Conservation (phyloP, 2,888 invertebrate species). For the Eumerus sabulonum region DNA sequence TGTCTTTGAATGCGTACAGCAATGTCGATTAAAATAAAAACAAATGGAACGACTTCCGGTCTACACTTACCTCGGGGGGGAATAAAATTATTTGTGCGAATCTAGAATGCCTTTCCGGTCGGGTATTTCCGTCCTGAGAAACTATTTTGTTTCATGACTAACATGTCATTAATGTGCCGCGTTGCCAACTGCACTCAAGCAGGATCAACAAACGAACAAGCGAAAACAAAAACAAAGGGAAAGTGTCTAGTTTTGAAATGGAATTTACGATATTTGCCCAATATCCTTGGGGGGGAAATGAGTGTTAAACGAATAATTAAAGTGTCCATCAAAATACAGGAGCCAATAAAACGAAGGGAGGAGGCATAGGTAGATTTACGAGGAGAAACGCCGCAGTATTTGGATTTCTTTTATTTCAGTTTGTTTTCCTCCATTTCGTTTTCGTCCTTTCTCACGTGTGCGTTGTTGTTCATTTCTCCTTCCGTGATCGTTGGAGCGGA, state of each 20-base stretch:
- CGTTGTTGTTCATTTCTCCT: too few relatives aligned
- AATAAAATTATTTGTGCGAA: too few relatives aligned
- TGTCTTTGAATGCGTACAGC: not conserved
- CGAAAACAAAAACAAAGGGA: too few relatives aligned
- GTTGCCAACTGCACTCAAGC: too few relatives aligned
- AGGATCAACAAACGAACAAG: too few relatives aligned
- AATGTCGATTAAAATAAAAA: constrained; percentile 48
- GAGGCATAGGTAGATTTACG: too few relatives aligned
- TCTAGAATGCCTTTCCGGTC: too few relatives aligned
- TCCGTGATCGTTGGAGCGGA: too few relatives aligned
- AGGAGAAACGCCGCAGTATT: constrained; percentile 33
- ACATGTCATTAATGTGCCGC: too few relatives aligned
- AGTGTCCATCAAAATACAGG: constrained; percentile 59
- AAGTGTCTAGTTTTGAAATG: constrained; percentile 12
- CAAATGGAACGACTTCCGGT: constrained; percentile 53
- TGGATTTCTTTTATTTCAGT: constrained; percentile 21
- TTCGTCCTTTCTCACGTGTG: not conserved
- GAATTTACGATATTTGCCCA: constrained; percentile 49
- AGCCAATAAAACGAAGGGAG: not conserved
- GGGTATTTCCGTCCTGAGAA: too few relatives aligned
- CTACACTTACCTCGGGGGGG: too few relatives aligned
- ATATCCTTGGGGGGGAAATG: constrained; percentile 2
- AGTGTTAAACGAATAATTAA: constrained; percentile 59
- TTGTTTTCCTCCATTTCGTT: constrained; percentile 7
- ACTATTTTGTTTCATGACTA: too few relatives aligned